Evolutionary conservation across 2,113 vertebrate species (phyloP).

Genomic region (Odontophorus gujanensis): DNA sequence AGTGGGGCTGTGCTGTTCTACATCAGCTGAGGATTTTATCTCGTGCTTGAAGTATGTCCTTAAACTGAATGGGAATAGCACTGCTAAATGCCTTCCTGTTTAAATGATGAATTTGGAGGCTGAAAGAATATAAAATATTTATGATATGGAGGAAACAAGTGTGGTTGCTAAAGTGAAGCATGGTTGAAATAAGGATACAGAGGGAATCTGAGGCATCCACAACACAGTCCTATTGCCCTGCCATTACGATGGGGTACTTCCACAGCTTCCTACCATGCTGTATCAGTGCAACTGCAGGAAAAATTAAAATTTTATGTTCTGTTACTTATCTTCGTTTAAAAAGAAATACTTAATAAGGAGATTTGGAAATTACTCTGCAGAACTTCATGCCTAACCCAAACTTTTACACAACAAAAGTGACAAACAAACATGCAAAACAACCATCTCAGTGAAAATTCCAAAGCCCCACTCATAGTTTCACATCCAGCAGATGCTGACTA

Average conservation of each 20-base stretch:
- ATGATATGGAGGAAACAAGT: not conserved
- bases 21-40: slow-evolving; percentile 13
- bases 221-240: not conserved
- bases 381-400: not conserved
- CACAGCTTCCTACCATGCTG: not conserved
- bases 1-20: not conserved
- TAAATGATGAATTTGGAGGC: not conserved
- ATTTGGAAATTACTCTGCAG: not conserved
- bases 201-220: slow-evolving; percentile 19
- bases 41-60: not conserved
- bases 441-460: not conserved
- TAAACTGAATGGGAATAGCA: not conserved
- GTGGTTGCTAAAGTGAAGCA: not conserved
- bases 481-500: not conserved
- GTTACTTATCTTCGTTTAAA: not conserved
- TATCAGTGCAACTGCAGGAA: not conserved
- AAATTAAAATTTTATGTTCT: not conserved
- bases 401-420: not conserved
- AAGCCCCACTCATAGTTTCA: not conserved
- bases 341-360: not conserved
- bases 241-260: not conserved
- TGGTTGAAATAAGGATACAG: slow-evolving; percentile 61
- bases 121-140: slow-evolving; percentile 58
- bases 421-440: not conserved
- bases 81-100: slow-evolving; percentile 39